These are phyloP conservation scores for Clamator glandarius DNA, from an alignment of 2,797 vertebrate species.

Conservation along the genomic window DNA sequence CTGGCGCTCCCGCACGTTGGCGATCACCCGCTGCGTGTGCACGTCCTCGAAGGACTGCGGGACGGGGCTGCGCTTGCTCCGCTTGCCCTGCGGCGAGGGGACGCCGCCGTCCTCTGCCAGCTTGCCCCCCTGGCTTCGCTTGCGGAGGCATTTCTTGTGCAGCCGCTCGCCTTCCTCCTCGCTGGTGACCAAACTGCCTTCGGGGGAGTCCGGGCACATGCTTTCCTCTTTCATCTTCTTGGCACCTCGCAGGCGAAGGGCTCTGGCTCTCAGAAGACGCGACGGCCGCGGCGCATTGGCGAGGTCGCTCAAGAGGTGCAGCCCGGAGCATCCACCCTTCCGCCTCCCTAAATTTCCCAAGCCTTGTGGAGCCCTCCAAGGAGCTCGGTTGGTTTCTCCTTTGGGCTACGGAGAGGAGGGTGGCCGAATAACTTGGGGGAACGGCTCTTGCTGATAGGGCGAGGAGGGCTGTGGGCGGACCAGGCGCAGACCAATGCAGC, in stretches of 20 bases:
- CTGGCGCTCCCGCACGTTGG: slow-evolving; percentile 91
- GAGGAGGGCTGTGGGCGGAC: slow-evolving; percentile 73
- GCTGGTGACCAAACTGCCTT: slow-evolving; percentile 80
- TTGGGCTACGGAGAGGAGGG: slow-evolving; percentile 69
- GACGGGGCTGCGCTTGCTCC: slow-evolving; percentile 81
- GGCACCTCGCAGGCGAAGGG: not conserved
- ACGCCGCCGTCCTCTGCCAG: slow-evolving; percentile 65
- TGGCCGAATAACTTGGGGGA: slow-evolving; percentile 45
- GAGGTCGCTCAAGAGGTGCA: not conserved
- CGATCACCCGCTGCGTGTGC: slow-evolving; percentile 87
- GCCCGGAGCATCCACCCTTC: not conserved
- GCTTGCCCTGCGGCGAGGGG: slow-evolving; percentile 81
- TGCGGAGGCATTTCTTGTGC: slow-evolving; percentile 80
- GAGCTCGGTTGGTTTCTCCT: slow-evolving; percentile 48
- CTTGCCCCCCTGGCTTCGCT: slow-evolving; percentile 77
- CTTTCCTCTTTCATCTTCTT: slow-evolving; percentile 86
- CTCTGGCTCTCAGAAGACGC: not conserved
- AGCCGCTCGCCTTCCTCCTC: slow-evolving; percentile 79
- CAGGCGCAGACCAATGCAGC: slow-evolving; percentile 68
- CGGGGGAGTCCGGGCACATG: slow-evolving; percentile 79
- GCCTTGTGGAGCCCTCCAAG: slow-evolving; percentile 58
- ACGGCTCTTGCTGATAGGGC: slow-evolving; percentile 77
- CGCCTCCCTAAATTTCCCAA: not conserved
- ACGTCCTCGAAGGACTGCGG: slow-evolving; percentile 83
- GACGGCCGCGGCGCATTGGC: not conserved